A percentile compares a stretch with the other conserved stretches of the same genome.
Conservation (phyloP, 2,888 invertebrate species). For the Watsonalla cultraria region DNA sequence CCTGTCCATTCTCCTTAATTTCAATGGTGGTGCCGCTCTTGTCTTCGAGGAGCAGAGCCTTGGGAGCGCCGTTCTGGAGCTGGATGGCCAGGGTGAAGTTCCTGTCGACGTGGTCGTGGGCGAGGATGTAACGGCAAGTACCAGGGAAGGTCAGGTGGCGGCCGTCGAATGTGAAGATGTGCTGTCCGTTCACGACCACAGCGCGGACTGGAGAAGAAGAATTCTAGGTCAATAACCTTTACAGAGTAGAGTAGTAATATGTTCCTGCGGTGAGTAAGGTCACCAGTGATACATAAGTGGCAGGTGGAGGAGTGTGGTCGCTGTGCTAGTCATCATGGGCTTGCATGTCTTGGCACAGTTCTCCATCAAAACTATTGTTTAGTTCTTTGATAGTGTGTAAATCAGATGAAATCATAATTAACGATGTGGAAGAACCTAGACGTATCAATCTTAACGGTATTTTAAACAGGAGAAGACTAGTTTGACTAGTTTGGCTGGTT, state of each 20-base stretch:
- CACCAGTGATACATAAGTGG: too few species aligned
- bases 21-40: constrained; percentile 81
- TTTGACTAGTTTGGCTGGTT: too few species aligned
- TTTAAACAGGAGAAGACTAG: too few species aligned
- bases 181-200: constrained; percentile 86
- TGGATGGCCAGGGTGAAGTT: constrained; percentile 91
- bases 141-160: constrained; percentile 89
- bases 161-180: constrained; percentile 94
- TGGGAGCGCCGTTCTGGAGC: constrained; percentile 83
- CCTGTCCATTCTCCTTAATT: constrained; percentile 81
- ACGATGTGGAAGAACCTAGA: too few species aligned
- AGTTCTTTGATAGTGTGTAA: too few species aligned
- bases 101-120: constrained; percentile 89
- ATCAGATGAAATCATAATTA: too few species aligned
- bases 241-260: not conserved
- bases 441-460: too few species aligned
- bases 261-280: not conserved
- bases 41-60: constrained; percentile 84
- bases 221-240: not conserved
- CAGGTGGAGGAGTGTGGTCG: too few species aligned
- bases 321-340: too few species aligned
- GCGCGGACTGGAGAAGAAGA: constrained; percentile 78
- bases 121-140: constrained; percentile 89
- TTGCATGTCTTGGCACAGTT: too few species aligned
- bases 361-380: too few species aligned